Base-by-base conservation (phyloP, 2,888 invertebrate genomes). In the Philereme vetulata region DNA sequence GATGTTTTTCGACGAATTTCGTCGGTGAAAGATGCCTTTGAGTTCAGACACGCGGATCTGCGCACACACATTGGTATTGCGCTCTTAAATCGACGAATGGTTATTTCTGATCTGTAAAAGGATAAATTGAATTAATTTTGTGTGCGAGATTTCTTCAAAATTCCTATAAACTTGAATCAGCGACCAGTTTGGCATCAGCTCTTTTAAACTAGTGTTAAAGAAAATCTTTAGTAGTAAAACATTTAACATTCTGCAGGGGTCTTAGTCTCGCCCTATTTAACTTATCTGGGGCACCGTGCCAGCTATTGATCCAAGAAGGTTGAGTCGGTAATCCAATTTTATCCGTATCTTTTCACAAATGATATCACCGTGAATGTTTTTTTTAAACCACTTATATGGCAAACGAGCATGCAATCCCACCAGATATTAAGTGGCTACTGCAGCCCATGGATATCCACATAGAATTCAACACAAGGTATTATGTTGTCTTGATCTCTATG, bases 1-100 rank as follows among this genome's bases (percentile, higher is more conserved):
- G 57, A 59, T 48, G 47, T 62, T 64, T 74, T 85, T 82, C 81
- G 82, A 67, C 80, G 77, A 80, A 80, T 71, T 73, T 71, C 38
- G 69, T 71, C 38, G 68, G 67, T 38, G 32, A 51, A 51, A 46
- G 43, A 42, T 56, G 38, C 21, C 46, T 34, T 9, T 10, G 8
- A 38, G 38, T 21, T 21, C 21, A 21, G 21, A 21, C 21, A 21
- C 8, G 46, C 10, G 33, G 11, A 46, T 33, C 32, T 35, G 48
- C 32, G 55, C 42, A n/a, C 43, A 49, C 44, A n/a, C 43, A 36
- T 44, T 32, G 49, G 49, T 49, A 43, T 49, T n/a, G 33, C 4
- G 47, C 4, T 21, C 38, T 38, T 21, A 10, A 43, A 43, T 11
- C 42, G 35, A n/a, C 49, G 45, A 34, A 33, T 46, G n/a, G 33